Evolutionary conservation across 2,113 vertebrate species (phyloP).

Genomic region (Hyperoodon ampullatus): DNA sequence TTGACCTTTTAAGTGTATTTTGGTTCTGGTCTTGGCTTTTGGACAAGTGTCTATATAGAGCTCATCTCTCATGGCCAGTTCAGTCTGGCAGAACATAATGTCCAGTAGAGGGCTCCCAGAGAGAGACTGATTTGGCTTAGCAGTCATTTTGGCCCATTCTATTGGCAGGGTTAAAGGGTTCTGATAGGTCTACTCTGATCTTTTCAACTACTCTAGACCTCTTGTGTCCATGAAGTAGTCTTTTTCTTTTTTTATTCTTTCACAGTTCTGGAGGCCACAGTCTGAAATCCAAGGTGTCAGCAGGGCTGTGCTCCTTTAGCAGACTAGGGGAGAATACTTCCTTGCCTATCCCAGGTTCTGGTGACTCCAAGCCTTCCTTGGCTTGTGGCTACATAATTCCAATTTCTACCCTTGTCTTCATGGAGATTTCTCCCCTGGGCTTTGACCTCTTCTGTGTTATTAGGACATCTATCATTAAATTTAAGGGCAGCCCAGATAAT

Average conservation of each 20-base stretch:
- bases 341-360: not conserved
- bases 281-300: not conserved
- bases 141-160: conserved; percentile 30
- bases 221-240: not conserved
- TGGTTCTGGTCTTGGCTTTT: conserved; percentile 62
- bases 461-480: not conserved
- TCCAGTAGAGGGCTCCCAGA: conserved; percentile 61
- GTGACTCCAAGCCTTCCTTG: not conserved
- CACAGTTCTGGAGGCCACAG: not conserved
- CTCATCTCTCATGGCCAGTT: conserved; percentile 35
- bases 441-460: not conserved
- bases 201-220: conserved; percentile 13
- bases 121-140: conserved; percentile 50
- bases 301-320: not conserved
- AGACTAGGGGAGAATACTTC: not conserved
- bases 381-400: not conserved
- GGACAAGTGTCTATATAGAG: conserved; percentile 37
- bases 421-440: not conserved
- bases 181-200: not conserved
- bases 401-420: not conserved
- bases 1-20: conserved; percentile 66
- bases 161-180: not conserved
- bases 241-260: not conserved
- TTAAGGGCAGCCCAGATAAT: not conserved
- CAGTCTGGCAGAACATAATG: conserved; percentile 43